Evolutionary conservation across 2,113 vertebrate species (phyloP), one percentile per base, ranked within the genome.

Genomic region (Meriones unguiculatus): DNA sequence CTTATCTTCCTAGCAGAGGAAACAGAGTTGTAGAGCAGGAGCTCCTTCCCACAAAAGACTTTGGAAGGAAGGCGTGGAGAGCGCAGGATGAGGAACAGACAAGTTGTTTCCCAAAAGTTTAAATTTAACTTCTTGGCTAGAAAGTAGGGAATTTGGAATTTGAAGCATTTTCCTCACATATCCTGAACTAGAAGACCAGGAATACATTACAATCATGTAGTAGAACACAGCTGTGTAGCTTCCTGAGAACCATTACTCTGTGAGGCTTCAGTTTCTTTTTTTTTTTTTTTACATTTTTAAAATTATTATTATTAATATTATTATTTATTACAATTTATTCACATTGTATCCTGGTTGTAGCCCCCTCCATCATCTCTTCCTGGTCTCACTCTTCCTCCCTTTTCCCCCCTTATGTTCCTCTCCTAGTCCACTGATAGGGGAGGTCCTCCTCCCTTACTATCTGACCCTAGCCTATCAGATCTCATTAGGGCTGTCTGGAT

Each of bases 191-290:
- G 35, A 70, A 9, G 30, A 67, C 38, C 52, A 28, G 81, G 38
- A 32, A 15, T 92, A n/a, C n/a, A 72, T 28, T 11, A 85, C 38
- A 77, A 15, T 65, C 38, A 54, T 14, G 20, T 25, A 38, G 30
- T n/a, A 24, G 28, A 24, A 3, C 50, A 62, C 70, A 81, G 24
- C 41, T 89, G 25, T 38, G 38, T 69, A 41, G 35, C 54, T 96
- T 97, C 76, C 90, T 76, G 72, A 86, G n/a, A 94, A 81, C 5
- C 12, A 62, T 35, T 18, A 46, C 13, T 93, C 35, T 95, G 67
- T 86, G 10, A n/a, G 50, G 15, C n/a, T 86, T 89, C 3, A 59
- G 70, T 90, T 93, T 82, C 62, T 67, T 90, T 46, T 46, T 46
- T 46, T 46, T 67, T 90, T 46, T 46, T 46, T 46, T 46, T 46